Evolutionary conservation across 1,140 invertebrate genomes (phyloP), one percentile per base, ranked within the genome.

Genomic region (Magallana angulata): DNA sequence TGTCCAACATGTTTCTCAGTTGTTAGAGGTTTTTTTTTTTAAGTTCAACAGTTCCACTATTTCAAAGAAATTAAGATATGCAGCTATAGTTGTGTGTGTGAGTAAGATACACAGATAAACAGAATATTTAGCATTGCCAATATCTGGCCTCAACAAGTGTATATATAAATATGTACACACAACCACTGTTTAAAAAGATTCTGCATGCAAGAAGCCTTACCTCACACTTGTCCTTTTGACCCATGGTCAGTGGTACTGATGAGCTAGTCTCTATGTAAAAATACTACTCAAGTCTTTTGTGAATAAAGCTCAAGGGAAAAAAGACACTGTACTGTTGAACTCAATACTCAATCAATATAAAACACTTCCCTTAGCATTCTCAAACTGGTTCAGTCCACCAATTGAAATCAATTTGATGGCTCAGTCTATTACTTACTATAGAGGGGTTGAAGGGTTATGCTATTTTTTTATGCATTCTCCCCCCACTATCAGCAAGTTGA

Each of bases 361-460:
- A 71, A 24, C 68, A 71, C 68, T 30, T 36, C 68, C 68, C 68
- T 30, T 76, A 11, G 8, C 24, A 30, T 64, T 76, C 68, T 76
- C 18, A 76, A 76, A 76, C 68, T 76, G 68, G 68, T 24, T 76
- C 24, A 76, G 68, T 36, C 68, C 68, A 76, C 68, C 68, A 76
- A 24, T 36, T 76, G 68, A 24, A 76, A 76, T 76, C 68, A 76
- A 76, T 76, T 30, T 7, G 14, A 76, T 76, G 68, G 68, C 24
- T 36, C 68, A 76, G 68, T 76, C 68, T 76, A 76, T 76, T 76
- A 76, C 68, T 76, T 11, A 30, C 24, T 76, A 76, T 12, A 76
- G 68, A 76, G 68, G 68, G 68, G 68, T 76, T 36, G 24, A 9
- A 76, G 68, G 68, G 24, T 24, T 64, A 64, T 64, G 16, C 16